These are phyloP conservation scores for Cylloceria caligata DNA, from an alignment of 2,888 invertebrate genomes.

Conservation along the genomic window DNA sequence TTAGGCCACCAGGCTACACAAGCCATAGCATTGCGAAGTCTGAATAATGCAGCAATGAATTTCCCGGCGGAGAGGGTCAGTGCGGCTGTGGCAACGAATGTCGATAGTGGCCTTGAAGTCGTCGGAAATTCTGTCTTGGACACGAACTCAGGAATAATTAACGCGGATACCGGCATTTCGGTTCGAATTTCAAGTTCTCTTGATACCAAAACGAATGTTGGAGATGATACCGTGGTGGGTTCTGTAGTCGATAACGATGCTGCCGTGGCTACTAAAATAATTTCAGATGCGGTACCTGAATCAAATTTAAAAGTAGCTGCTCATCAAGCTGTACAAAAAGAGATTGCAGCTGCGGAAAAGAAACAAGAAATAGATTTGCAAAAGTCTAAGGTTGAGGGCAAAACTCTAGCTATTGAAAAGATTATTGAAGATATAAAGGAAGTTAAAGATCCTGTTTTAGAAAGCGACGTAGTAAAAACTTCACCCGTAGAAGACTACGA, in stretches of 20 bases:
- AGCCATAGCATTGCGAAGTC: neutral
- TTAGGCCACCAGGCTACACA: neutral
- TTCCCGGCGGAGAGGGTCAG: neutral
- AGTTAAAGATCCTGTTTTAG: neutral
- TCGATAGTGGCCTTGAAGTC: conserved; percentile 22
- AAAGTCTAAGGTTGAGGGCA: neutral
- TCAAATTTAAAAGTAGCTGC: neutral
- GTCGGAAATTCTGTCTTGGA: conserved; percentile 41
- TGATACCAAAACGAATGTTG: too few relatives aligned
- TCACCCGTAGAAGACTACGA: neutral
- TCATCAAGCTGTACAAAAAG: neutral
- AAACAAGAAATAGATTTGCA: neutral
- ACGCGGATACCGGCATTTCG: neutral
- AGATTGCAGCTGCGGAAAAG: neutral
- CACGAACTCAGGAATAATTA: conserved; percentile 36
- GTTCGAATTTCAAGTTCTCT: neutral
- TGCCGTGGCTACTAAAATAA: neutral
- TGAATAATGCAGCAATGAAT: conserved; percentile 30
- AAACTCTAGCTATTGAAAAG: neutral
- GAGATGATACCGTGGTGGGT: too few relatives aligned
- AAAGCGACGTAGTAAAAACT: neutral
- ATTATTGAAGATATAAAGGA: neutral
- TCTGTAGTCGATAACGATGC: neutral
- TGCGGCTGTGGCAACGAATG: neutral
- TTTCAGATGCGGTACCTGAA: neutral